Evolutionary conservation across 1,140 invertebrate genomes (phyloP).

Genomic region (Bombus vancouverensis): DNA sequence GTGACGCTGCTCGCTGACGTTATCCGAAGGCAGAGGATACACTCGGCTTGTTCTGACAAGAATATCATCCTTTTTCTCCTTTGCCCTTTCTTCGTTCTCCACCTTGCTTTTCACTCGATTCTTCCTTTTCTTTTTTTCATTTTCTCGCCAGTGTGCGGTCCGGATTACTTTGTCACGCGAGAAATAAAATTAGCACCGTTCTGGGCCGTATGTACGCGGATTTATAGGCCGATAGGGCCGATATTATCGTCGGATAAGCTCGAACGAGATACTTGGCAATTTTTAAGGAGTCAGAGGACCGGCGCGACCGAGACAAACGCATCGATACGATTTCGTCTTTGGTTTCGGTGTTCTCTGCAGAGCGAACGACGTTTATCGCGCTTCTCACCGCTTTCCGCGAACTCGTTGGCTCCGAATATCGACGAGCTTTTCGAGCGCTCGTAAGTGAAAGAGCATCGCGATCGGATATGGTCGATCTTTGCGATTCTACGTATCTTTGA

Average conservation of each 20-base stretch:
- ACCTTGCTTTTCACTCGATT: background rate
- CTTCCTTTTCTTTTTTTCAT: background rate
- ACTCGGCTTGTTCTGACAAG: conserved; percentile 15
- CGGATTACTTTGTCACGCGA: conserved; percentile 66
- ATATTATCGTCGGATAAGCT: conserved; percentile 41
- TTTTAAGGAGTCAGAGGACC: conserved; percentile 12
- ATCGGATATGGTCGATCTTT: background rate
- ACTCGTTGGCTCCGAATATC: background rate
- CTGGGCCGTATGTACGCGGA: conserved; percentile 21
- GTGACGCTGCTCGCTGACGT: conserved; percentile 48
- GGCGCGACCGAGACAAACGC: background rate
- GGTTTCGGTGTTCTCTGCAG: background rate
- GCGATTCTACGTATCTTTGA: background rate
- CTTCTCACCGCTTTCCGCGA: background rate
- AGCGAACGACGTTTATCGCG: background rate
- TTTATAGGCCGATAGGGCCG: conserved; percentile 39
- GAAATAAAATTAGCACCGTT: conserved; percentile 54
- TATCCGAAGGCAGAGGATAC: conserved; percentile 52
- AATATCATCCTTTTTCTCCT: background rate
- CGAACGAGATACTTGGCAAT: background rate
- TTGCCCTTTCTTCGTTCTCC: background rate
- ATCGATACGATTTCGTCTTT: background rate
- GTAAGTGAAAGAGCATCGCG: background rate
- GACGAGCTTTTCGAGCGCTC: background rate
- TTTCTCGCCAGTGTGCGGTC: conserved; percentile 41